Percentiles rank a stretch among this genome's conserved stretches.
These are phyloP conservation scores for Heliconius hewitsoni DNA, from an alignment of 1,140 invertebrate genomes.

Conservation along the genomic window DNA sequence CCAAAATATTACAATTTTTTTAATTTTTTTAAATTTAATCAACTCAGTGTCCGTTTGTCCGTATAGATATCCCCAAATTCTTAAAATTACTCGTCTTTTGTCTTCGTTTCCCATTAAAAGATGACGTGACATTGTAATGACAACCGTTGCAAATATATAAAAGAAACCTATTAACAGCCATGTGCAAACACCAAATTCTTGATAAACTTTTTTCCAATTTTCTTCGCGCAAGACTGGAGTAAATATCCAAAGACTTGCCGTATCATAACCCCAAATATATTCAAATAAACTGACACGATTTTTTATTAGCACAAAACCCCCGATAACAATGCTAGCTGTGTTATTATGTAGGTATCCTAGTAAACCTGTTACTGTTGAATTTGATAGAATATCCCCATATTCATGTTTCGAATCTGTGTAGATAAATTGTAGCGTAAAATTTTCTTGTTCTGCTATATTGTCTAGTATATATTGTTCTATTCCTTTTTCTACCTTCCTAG, in stretches of 20 bases:
- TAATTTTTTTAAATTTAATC: slow-evolving; percentile 40
- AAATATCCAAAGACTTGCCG: slow-evolving; percentile 46
- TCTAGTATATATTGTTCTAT: slow-evolving; percentile 38
- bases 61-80: slow-evolving; percentile 53
- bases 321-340: slow-evolving; percentile 29
- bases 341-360: slow-evolving; percentile 34
- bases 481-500: slow-evolving; percentile 15
- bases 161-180: slow-evolving; percentile 47
- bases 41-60: slow-evolving; percentile 42
- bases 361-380: slow-evolving; percentile 35
- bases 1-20: slow-evolving; percentile 50
- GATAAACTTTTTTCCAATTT: slow-evolving; percentile 54
- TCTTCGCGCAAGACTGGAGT: slow-evolving; percentile 44
- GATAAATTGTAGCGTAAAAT: slow-evolving; percentile 32
- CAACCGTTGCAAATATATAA: slow-evolving; percentile 30
- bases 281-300: slow-evolving; percentile 37
- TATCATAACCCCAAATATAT: slow-evolving; percentile 54
- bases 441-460: slow-evolving; percentile 32
- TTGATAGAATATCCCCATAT: slow-evolving; percentile 24
- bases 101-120: slow-evolving; percentile 30
- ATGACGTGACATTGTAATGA: slow-evolving; percentile 18
- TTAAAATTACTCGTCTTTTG: slow-evolving; percentile 35
- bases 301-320: slow-evolving; percentile 28
- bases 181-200: slow-evolving; percentile 44
- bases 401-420: not conserved